These are phyloP conservation scores for Hipposideros larvatus DNA, from an alignment of 2,797 vertebrate genomes.

Conservation along the genomic window DNA sequence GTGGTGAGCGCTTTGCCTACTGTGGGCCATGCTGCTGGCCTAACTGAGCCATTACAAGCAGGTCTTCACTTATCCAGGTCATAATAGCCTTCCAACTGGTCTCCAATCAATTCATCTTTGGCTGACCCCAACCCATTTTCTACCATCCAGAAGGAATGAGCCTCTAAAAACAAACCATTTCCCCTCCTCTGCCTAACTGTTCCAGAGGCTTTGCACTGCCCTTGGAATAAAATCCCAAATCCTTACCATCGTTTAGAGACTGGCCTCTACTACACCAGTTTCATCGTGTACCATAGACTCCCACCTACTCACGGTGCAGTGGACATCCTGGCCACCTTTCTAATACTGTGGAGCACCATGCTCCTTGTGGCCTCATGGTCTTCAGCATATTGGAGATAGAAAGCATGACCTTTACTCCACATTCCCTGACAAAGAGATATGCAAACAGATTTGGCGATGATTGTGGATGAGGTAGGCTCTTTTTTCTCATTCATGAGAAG, in stretches of 20 bases:
- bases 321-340: not conserved
- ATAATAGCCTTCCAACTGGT: not conserved
- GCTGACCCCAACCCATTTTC: not conserved
- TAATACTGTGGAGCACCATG: accelerated
- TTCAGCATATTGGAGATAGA: not conserved
- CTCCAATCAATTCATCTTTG: not conserved
- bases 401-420: not conserved
- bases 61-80: not conserved
- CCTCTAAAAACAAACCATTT: not conserved
- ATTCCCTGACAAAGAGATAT: not conserved
- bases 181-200: not conserved
- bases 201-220: not conserved
- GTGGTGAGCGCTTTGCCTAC: not conserved
- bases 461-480: not conserved
- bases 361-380: not conserved
- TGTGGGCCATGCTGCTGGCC: not conserved
- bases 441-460: not conserved
- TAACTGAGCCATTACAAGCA: not conserved
- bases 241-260: not conserved
- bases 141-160: not conserved
- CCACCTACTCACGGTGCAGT: accelerated
- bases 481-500: not conserved
- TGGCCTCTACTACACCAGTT: not conserved
- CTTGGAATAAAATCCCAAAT: not conserved
- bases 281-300: not conserved